Evolutionary conservation across 2,888 invertebrate species (phyloP).

Genomic region (Trachelus troglodyta): DNA sequence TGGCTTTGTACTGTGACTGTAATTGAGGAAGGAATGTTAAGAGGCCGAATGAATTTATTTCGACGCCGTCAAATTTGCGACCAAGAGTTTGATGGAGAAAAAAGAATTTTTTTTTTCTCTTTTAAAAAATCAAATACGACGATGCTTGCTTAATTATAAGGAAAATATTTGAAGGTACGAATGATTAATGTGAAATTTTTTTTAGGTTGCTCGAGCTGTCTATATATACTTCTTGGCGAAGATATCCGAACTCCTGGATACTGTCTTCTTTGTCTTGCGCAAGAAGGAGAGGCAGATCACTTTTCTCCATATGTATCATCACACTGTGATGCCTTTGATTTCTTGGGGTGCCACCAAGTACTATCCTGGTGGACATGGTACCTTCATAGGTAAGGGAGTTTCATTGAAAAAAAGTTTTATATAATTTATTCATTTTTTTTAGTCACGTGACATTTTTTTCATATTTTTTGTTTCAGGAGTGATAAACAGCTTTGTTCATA

Average conservation of each 20-base stretch:
- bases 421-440: neutral
- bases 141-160: neutral
- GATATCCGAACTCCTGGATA: conserved; percentile 90
- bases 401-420: neutral
- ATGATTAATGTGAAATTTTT: conserved; percentile 69
- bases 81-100: neutral
- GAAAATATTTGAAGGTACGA: neutral
- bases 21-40: neutral
- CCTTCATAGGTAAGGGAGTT: conserved; percentile 74
- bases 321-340: conserved; percentile 94
- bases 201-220: conserved; percentile 77
- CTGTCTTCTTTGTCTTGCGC: conserved; percentile 91
- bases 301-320: conserved; percentile 93
- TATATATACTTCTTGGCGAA: conserved; percentile 91
- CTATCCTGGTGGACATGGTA: conserved; percentile 88
- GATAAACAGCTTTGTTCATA: conserved; percentile 94
- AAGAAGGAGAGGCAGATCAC: conserved; percentile 92
- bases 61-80: neutral
- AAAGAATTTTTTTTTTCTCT: neutral
- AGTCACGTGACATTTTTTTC: neutral
- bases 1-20: neutral
- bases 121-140: neutral
- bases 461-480: conserved; percentile 69
- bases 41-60: neutral
- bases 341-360: conserved; percentile 95